Evolutionary conservation across 92 coral and sea anemone species (phyloP), one percentile per base, ranked within the genome.

Genomic region (Phenganax stokvisi): DNA sequence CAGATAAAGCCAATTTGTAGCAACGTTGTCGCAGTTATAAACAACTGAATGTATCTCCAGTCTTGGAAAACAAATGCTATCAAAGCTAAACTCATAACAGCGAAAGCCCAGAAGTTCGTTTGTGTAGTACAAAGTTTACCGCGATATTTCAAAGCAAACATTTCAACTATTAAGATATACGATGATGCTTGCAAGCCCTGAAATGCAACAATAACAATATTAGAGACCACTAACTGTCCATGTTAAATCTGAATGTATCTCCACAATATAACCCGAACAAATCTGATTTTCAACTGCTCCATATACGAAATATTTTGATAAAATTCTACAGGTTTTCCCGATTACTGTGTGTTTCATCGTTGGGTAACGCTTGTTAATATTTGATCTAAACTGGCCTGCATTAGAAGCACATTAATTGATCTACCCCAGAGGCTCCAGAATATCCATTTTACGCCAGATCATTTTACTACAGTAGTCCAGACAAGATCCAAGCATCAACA

Each of bases 61-160:
- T 79, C 83, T 79, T 79, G 73, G 27, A 79, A 13, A 12, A 64
- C 74, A 25, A 61, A 79, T 9, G 83, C 72, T 15, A 79, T 57
- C 13, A 81, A 30, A 25, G 75, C 47, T 47, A 65, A 15, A 54
- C 44, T 44, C 75, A 75, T 84, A 44, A 79, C 74, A 52, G 82
- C 81, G 13, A 75, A 31, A 30, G 77, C 75, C 82, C 82, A 75
- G 81, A 54, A 67, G 68, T 7, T 51, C 15, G 29, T 16, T 28
- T 37, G 20, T 20, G 44, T 56, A 12, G 69, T 64, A 13, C 75
- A 62, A 65, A 79, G 57, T 17, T 17, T 64, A 13, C 59, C 47
- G 6, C 83, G 83, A 79, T 79, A 79, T 54, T 65, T 63, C 60
- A 79, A 51, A 63, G 83, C 83, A 64, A 79, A 79, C 51, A 79